These are phyloP conservation scores for Micromesistius poutassou DNA, from an alignment of 2,797 vertebrate species.

Conservation along the genomic window DNA sequence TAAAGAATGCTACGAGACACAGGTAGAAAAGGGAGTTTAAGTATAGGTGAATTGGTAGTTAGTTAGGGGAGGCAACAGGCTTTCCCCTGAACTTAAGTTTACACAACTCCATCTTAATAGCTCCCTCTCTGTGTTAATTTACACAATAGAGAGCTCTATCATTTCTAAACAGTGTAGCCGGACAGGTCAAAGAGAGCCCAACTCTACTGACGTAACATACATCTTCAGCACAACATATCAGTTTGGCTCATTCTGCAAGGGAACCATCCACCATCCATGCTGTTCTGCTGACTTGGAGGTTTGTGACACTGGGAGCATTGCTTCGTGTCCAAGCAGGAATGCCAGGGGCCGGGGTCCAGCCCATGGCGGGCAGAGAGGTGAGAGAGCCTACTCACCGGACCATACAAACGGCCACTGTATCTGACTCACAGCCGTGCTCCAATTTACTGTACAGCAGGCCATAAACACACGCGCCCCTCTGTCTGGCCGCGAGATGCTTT, in stretches of 20 bases:
- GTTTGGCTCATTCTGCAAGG: background rate
- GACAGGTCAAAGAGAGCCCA: background rate
- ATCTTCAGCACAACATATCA: background rate
- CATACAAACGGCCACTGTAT: slow-evolving; percentile 41
- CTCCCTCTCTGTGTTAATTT: too few relatives aligned
- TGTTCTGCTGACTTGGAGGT: background rate
- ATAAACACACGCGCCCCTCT: slow-evolving; percentile 40
- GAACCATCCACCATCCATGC: background rate
- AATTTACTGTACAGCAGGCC: background rate
- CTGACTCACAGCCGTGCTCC: slow-evolving; percentile 11
- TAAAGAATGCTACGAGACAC: background rate
- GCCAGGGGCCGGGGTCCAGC: slow-evolving; percentile 1
- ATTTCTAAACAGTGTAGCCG: background rate
- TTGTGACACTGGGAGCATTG: background rate
- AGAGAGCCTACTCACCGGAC: slow-evolving; percentile 30
- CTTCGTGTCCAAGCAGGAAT: slow-evolving; percentile 25
- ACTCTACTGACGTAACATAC: background rate
- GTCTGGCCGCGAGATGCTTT: slow-evolving; percentile 43
- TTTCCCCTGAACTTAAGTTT: background rate
- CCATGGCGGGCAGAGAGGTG: slow-evolving; percentile 20
- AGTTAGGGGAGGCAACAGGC: background rate
- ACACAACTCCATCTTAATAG: background rate
- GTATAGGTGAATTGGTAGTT: background rate
- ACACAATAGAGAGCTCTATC: background rate
- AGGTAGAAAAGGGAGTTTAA: background rate